Conservation (phyloP, 2,113 vertebrate species). For the Menura novaehollandiae region DNA sequence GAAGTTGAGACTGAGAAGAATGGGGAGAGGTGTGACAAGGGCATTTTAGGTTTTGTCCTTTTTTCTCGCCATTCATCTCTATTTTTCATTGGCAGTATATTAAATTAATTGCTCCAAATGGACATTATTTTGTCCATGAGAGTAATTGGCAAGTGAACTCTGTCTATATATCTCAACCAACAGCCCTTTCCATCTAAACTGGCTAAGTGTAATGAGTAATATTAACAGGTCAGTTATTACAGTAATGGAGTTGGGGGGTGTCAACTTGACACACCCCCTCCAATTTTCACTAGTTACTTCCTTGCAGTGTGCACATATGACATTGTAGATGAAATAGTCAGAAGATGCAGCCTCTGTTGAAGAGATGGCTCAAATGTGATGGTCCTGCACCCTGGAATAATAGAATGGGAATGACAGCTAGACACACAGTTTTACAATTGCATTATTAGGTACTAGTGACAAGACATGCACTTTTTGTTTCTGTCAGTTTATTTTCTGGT, state of each 20-base stretch:
- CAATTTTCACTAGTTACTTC: neutral
- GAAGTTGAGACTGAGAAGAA: neutral
- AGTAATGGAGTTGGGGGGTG: neutral
- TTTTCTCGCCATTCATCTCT: neutral
- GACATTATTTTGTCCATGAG: neutral
- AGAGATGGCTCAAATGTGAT: neutral
- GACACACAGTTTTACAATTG: neutral
- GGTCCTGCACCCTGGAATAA: neutral
- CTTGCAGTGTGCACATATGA: rapidly evolving
- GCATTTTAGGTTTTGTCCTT: rapidly evolving
- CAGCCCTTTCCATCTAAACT: neutral
- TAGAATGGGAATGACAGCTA: neutral
- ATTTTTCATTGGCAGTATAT: neutral
- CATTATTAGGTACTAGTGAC: neutral
- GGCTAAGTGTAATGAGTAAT: neutral
- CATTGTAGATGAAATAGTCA: neutral
- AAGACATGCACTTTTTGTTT: neutral
- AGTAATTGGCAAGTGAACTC: neutral
- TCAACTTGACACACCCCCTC: neutral
- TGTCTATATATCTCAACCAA: neutral
- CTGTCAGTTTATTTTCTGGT: neutral
- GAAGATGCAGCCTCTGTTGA: neutral
- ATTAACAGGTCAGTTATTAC: neutral
- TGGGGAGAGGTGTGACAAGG: rapidly evolving
- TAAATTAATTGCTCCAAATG: neutral